Conservation (phyloP, 1,140 invertebrate genomes). For the Chionoecetes opilio region DNA sequence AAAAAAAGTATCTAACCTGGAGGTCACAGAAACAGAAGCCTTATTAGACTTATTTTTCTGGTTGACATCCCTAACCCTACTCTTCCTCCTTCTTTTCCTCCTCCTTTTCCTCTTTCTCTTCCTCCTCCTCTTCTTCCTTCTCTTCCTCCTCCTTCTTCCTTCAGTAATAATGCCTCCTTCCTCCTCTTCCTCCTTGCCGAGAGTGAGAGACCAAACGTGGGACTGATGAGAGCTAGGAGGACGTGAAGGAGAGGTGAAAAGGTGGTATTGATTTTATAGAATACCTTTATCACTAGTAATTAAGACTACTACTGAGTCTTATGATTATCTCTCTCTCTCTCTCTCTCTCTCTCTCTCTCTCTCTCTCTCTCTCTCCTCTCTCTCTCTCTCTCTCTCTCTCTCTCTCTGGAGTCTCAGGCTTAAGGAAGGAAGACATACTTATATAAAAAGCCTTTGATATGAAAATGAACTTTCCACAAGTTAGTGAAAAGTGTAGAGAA, state of each 20-base stretch:
- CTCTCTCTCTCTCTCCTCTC: neutral
- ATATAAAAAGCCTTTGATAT: neutral
- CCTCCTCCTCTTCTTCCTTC: no score
- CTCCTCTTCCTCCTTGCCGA: no score
- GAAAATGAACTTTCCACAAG: neutral
- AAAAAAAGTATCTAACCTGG: no score
- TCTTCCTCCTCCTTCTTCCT: no score
- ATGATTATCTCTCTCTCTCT: neutral
- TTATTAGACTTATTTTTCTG: neutral
- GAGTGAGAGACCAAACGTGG: neutral
- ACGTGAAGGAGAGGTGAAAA: neutral
- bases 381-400: conserved; percentile 36
- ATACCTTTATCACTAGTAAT: neutral
- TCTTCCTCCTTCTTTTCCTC: no score
- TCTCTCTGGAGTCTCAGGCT: neutral
- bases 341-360: neutral
- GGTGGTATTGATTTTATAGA: neutral
- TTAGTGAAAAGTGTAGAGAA: no score
- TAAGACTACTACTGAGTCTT: neutral
- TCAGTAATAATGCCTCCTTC: no score
- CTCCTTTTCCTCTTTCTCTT: no score
- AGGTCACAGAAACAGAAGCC: neutral
- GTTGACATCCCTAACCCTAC: neutral
- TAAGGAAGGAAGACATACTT: no score
- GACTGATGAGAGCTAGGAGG: neutral